Percentiles rank a stretch among this genome's conserved stretches.
These are phyloP conservation scores for Drosophila ambigua DNA, from an alignment of 1,140 invertebrate genomes.

Conservation along the genomic window DNA sequence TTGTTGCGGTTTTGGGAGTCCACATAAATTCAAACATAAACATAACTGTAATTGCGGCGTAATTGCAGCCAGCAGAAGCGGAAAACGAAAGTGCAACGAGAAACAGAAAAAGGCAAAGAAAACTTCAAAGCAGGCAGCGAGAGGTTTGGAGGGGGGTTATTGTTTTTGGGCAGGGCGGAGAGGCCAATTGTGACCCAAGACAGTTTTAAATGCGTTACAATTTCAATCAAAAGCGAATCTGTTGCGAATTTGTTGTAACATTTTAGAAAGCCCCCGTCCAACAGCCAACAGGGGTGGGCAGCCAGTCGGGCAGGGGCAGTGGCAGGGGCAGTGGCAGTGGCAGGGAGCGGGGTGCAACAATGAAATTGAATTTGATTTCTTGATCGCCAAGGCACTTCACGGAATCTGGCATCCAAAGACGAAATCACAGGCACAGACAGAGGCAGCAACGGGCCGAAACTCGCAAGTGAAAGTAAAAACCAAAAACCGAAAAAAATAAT, in stretches of 20 bases:
- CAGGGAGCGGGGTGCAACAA: conserved; percentile 22
- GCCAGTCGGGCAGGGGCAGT: neutral
- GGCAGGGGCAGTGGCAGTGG: neutral
- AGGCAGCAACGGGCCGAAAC: neutral
- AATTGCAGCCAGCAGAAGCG: conserved; percentile 45
- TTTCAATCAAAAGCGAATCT: conserved; percentile 47
- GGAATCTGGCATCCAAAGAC: conserved; percentile 30
- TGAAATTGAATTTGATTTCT: conserved; percentile 57
- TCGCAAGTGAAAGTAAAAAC: conserved; percentile 40
- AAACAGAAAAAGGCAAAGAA: neutral
- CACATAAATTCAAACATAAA: conserved; percentile 29
- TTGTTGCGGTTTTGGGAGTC: conserved; percentile 10
- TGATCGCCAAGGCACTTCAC: conserved; percentile 34
- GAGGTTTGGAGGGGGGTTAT: neutral
- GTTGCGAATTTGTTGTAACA: conserved; percentile 37
- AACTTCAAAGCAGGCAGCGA: neutral
- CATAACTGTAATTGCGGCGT: conserved; percentile 50
- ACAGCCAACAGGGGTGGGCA: neutral
- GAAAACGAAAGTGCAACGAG: conserved; percentile 60
- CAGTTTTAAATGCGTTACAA: conserved; percentile 53
- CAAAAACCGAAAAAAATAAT: conserved; percentile 4
- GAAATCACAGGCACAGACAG: conserved; percentile 5
- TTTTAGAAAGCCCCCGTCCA: conserved; percentile 49
- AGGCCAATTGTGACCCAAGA: conserved; percentile 36
- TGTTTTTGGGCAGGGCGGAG: no score